Base-by-base conservation (phyloP, 2,797 vertebrate genomes). In the Malacoraja senta region DNA sequence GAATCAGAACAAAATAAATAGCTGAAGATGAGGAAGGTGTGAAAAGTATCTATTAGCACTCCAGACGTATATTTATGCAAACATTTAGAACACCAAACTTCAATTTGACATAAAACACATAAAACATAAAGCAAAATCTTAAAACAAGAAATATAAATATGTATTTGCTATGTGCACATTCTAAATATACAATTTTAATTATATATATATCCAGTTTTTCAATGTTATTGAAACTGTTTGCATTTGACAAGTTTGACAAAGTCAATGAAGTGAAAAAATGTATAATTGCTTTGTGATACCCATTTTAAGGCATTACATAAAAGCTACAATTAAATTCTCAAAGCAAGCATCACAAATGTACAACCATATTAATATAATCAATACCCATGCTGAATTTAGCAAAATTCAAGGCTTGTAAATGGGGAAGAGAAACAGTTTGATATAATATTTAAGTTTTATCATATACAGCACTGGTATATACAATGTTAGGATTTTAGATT, bases 261-360 rank as follows among this genome's bases (percentile, higher is more conserved):
- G 68, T 72, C 68, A 71, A 74, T 58, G 71, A 74, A 44, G 65
- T 72, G 68, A 74, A 53, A 74, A 76, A 74, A 15, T 15, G n/a
- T 74, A 26, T 32, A 35, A 90, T 63, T 91, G 68, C 72, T 68
- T 35, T 91, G 19, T 35, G 53, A 9, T 38, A 92, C 38, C 58
- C 21, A 71, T 74, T 72, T 91, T 91, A 91, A 74, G n/a, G 65
- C 71, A 72, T 19, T 74, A 91, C 26, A 74, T 92, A n/a, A 76
- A 76, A 15, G 15, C 29, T 92, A 68, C 71, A 76, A 76, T 58
- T 38, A 76, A 76, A 76, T 58, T 24, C 26, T 24, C 19, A 72
- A 53, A 53, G 44, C 44, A 71, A 68, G 63, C 26, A 26, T 72
- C 44, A 92, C 74, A 92, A 44, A 88, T 32, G 61, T 17, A 3